phyloP scores from a whole-genome alignment of 1,140 invertebrate species.

The Mesaphorura yosii region DNA sequence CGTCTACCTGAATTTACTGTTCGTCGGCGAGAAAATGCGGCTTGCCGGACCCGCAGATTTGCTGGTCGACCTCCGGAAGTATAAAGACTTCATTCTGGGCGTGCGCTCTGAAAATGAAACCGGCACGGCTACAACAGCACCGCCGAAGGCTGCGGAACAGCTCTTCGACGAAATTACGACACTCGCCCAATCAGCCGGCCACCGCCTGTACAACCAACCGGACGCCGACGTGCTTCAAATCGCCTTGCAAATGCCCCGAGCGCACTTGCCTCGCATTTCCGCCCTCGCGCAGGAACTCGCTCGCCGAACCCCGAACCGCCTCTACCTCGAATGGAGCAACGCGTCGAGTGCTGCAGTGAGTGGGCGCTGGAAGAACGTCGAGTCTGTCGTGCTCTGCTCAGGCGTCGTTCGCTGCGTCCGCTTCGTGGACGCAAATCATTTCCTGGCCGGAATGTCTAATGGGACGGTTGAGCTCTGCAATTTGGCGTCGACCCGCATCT shows the following conservation, averaged over 20 bases:
- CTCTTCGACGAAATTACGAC: conserved; percentile 26
- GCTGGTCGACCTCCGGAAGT: conserved; percentile 45
- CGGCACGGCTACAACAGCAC: neutral
- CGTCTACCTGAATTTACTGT: conserved; percentile 48
- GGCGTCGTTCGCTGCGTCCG: conserved; percentile 17
- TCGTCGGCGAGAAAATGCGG: conserved; percentile 48
- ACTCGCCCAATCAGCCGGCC: conserved; percentile 30
- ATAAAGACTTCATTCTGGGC: conserved; percentile 39
- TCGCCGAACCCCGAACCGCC: conserved; percentile 3
- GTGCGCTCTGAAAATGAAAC: neutral
- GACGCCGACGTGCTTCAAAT: conserved; percentile 33
- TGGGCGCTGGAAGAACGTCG: conserved; percentile 16
- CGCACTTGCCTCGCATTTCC: conserved; percentile 27
- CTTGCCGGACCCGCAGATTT: conserved; percentile 44
- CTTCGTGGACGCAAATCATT: conserved; percentile 21
- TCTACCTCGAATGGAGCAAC: conserved; percentile 34
- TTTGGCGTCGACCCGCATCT: conserved; percentile 22
- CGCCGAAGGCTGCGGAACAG: neutral
- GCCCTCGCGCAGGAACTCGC: conserved; percentile 24
- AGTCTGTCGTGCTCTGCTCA: conserved; percentile 14
- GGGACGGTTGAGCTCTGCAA: conserved; percentile 31
- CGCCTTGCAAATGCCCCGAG: conserved; percentile 30
- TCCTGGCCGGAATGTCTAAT: conserved; percentile 27
- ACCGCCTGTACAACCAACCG: conserved; percentile 24
- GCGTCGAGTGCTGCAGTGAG: too few relatives aligned